phyloP scores from a whole-genome alignment of 2,113 vertebrate genomes.

The Lophura nycthemera region DNA sequence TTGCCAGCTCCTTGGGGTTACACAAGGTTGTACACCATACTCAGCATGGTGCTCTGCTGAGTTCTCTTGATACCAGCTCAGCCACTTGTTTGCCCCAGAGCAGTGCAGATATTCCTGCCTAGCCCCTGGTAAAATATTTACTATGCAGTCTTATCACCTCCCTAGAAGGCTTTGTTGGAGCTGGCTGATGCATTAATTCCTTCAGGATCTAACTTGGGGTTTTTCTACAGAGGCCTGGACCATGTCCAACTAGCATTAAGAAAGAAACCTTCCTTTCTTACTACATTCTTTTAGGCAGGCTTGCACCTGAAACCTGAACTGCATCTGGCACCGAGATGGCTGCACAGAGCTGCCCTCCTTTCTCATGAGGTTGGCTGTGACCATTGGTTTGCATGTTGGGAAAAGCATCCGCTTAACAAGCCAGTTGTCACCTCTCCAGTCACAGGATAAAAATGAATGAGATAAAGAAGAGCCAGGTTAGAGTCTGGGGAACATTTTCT shows the following conservation, averaged over 20 bases:
- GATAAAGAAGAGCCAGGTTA: neutral
- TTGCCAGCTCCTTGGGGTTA: slow-evolving; percentile 36
- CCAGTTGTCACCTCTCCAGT: neutral
- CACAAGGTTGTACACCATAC: neutral
- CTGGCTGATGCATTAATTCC: slow-evolving; percentile 40
- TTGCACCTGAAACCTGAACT: slow-evolving; percentile 24
- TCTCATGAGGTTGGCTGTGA: neutral
- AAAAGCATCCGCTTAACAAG: neutral
- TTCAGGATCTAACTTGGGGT: neutral
- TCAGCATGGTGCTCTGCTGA: neutral
- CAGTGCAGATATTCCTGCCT: slow-evolving; percentile 6
- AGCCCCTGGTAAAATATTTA: slow-evolving; percentile 55
- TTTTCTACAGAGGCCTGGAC: slow-evolving; percentile 29
- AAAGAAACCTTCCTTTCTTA: neutral
- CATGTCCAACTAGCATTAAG: neutral
- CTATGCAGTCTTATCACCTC: slow-evolving; percentile 35
- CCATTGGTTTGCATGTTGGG: neutral
- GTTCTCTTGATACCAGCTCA: neutral
- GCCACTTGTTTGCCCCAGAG: neutral
- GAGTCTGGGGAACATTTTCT: neutral
- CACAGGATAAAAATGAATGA: neutral
- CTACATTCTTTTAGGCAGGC: slow-evolving; percentile 5
- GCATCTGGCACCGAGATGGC: neutral
- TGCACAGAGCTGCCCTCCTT: neutral
- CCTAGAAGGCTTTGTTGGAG: slow-evolving; percentile 31